Evolutionary conservation across 53 echinoderm and acorn worm species (phyloP), one percentile per base, ranked within the genome.

Genomic region (Paracentrotus lividus): DNA sequence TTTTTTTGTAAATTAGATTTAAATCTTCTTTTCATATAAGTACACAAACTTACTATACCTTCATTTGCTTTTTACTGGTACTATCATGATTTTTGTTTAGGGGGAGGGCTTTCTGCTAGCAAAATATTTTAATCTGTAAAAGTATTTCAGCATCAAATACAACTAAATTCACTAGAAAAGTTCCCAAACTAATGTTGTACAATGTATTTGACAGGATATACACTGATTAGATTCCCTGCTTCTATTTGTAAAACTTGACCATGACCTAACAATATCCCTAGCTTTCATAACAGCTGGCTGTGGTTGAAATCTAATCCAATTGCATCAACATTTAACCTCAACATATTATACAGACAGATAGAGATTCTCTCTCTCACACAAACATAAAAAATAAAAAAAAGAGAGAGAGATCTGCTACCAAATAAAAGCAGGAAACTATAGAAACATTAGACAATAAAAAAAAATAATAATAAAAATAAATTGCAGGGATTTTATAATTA

Each of bases 341-440:
- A 31, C 38, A 69, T 31, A 31, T 57, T 57, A 24, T n/a, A n/a
- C 60, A 60, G 24, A 60, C 4, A 36, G 36, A 69, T 13, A 36
- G 61, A 27, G 69, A 69, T 69, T 72, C 32, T 72, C 72, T n/a
- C n/a, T n/a, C n/a, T n/a, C 61, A 61, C 61, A 61, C 61, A n/a
- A 8, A 5, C 4, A 8, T 61, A 7, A 26, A 14, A 24, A 61
- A 26, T n/a, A n/a, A 5, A 26, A 26, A 27, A 16, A 24, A 24
- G 3, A 7, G 26, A 26, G 7, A n/a, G 15, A n/a, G 27, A 61
- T n/a, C 20, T n/a, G 15, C 61, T 26, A 13, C 18, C 54, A 54
- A 54, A n/a, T n/a, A n/a, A n/a, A n/a, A n/a, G n/a, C n/a, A n/a
- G n/a, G n/a, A n/a, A n/a, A n/a, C n/a, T n/a, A n/a, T n/a, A n/a